Conservation (phyloP, 2,113 vertebrate species). For the Megaleporinus macrocephalus region DNA sequence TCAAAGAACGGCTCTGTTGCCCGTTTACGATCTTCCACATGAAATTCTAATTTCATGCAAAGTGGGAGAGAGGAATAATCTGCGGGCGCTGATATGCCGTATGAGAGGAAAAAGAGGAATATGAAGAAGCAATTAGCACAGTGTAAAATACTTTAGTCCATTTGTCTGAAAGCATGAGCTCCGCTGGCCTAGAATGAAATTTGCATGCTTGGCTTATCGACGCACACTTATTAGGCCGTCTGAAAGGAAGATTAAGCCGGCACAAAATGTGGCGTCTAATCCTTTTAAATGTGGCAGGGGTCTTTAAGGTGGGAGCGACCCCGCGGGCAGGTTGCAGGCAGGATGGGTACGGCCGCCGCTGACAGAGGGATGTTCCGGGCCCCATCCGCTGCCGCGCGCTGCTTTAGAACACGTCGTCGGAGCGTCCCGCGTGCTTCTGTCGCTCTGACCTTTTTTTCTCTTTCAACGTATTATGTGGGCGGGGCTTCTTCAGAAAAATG, state of each 20-base stretch:
- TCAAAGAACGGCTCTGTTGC: conserved; percentile 55
- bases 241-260: conserved; percentile 85
- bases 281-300: conserved; percentile 83
- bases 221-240: conserved; percentile 80
- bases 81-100: conserved; percentile 74
- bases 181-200: conserved; percentile 81
- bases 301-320: conserved; percentile 76
- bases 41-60: conserved; percentile 85
- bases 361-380: conserved; percentile 54
- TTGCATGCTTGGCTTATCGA: conserved; percentile 84
- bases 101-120: conserved; percentile 77
- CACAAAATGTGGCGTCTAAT: conserved; percentile 85
- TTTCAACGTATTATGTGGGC: conserved; percentile 1
- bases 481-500: conserved; percentile 11
- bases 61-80: conserved; percentile 79
- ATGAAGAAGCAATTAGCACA: conserved; percentile 84
- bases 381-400: not conserved
- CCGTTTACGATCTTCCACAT: conserved; percentile 75
- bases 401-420: not conserved
- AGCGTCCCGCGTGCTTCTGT: not conserved
- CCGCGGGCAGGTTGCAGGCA: conserved; percentile 61
- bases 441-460: not conserved
- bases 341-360: conserved; percentile 42
- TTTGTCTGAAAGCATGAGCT: conserved; percentile 76
- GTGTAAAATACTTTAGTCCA: conserved; percentile 73